Conservation (phyloP, 1,140 invertebrate species). For the Hycleus phaleratus region DNA sequence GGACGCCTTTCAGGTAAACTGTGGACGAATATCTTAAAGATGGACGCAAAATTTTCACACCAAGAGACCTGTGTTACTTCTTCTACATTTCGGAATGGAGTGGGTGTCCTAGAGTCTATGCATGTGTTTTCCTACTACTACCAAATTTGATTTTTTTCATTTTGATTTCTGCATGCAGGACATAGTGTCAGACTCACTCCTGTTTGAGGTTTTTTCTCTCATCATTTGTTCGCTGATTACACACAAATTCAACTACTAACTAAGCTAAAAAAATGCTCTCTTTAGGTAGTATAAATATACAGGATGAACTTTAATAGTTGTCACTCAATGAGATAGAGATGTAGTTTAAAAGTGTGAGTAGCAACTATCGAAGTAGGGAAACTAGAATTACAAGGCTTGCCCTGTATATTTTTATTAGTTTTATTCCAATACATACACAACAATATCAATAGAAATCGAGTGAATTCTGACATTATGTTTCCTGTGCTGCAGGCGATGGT, state of each 20-base stretch:
- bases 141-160: too few relatives aligned
- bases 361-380: too few relatives aligned
- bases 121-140: slow-evolving; percentile 15
- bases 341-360: too few relatives aligned
- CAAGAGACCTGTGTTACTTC: too few relatives aligned
- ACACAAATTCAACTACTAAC: background rate
- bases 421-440: background rate
- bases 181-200: slow-evolving; percentile 43
- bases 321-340: too few relatives aligned
- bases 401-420: slow-evolving; percentile 13
- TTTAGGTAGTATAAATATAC: too few relatives aligned
- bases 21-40: too few relatives aligned
- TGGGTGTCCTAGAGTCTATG: slow-evolving; percentile 30
- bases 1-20: slow-evolving; percentile 32
- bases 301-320: too few relatives aligned
- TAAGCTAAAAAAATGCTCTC: background rate
- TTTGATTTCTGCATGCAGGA: slow-evolving; percentile 34
- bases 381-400: background rate
- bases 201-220: background rate
- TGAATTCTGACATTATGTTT: slow-evolving; percentile 54
- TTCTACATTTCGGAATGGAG: slow-evolving; percentile 22
- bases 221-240: background rate
- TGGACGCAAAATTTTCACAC: too few relatives aligned
- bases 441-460: slow-evolving; percentile 4
- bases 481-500: slow-evolving; percentile 73